Evolutionary conservation across 1,140 invertebrate genomes (phyloP), one percentile per base, ranked within the genome.

Genomic region (Drosophila busckii): DNA sequence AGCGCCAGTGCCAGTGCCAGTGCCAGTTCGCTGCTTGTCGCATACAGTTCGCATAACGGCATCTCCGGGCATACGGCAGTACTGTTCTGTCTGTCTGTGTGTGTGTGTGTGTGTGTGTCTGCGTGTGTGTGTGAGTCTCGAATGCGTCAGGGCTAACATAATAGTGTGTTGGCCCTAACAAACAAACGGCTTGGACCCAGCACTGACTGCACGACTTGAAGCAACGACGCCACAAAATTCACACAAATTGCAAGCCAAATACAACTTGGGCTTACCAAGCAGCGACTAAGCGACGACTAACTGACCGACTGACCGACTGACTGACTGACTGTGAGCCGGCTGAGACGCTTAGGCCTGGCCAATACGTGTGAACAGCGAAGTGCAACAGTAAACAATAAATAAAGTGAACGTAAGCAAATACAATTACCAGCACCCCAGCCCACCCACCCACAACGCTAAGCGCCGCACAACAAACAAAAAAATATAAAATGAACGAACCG

Each of bases 21-120:
- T 78, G 71, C 68, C 71, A 78, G 66, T 64, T 70, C 73, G 71
- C 73, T 76, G 73, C 71, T 78, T 68, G 54, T 73, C 68, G 73
- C 68, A 80, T 68, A 60, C 73, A 78, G 58, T 68, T 59, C 73
- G 68, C 68, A 78, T 64, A 46, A 41, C 55, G 63, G 65, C 70
- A 58, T 35, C 55, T 45, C 41, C 54, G n/a, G n/a, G n/a, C n/a
- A n/a, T n/a, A n/a, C n/a, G n/a, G n/a, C n/a, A n/a, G n/a, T n/a
- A n/a, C n/a, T n/a, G n/a, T n/a, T n/a, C n/a, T n/a, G n/a, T n/a
- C n/a, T n/a, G n/a, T n/a, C n/a, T n/a, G n/a, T n/a, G n/a, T n/a
- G n/a, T n/a, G n/a, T n/a, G n/a, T n/a, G n/a, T n/a, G n/a, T n/a
- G n/a, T n/a, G n/a, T n/a, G n/a, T n/a, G n/a, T n/a, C n/a, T n/a